Percentiles rank a stretch among this genome's conserved stretches.
Conservation (phyloP, 30 jellyfish, hydroid and myxozoan genomes). For the Rhopilema esculentum region DNA sequence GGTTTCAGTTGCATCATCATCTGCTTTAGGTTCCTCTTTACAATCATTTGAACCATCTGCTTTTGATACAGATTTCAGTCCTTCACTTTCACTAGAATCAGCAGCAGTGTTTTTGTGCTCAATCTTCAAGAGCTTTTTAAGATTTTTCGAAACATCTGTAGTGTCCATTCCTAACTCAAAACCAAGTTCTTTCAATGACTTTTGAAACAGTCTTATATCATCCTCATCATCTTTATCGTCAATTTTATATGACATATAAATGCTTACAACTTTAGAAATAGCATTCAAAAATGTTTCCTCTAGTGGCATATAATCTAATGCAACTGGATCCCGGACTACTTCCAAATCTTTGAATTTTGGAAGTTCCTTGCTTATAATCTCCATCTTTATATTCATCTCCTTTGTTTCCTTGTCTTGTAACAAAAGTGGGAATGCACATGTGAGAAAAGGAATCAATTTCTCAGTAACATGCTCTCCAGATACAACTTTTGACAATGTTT, state of each 20-base stretch:
- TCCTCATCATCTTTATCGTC: neutral
- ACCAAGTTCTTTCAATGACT: neutral
- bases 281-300: slow-evolving; percentile 36
- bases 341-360: slow-evolving; percentile 26
- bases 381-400: slow-evolving; percentile 2
- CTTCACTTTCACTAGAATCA: neutral
- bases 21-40: slow-evolving; percentile 2
- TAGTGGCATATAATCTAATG: neutral
- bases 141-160: neutral
- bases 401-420: slow-evolving; percentile 72
- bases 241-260: neutral
- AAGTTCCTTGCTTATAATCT: slow-evolving; percentile 24
- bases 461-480: slow-evolving; percentile 54
- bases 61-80: neutral
- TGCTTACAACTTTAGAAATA: neutral
- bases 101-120: neutral
- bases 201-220: slow-evolving; percentile 20
- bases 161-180: slow-evolving; percentile 30
- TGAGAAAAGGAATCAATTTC: slow-evolving; percentile 80
- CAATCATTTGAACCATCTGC: neutral
- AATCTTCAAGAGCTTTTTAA: neutral
- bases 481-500: slow-evolving; percentile 69
- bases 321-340: neutral
- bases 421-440: slow-evolving; percentile 90
- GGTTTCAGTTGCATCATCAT: neutral